A percentile compares a stretch with the other conserved stretches of the same genome.
Conservation (phyloP, 2,888 invertebrate species). For the Caenorhabditis sp. region DNA sequence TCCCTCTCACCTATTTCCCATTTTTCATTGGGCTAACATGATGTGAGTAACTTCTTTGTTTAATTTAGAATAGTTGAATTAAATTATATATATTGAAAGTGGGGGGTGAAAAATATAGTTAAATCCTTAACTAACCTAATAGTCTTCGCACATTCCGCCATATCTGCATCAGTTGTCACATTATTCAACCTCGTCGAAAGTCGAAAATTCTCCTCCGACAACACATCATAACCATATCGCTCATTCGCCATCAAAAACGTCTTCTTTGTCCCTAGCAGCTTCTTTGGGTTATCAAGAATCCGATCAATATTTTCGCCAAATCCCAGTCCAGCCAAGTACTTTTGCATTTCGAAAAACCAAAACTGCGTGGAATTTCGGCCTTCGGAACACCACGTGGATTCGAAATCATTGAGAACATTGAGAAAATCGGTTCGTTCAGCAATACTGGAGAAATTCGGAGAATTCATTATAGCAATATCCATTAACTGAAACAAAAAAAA, state of each 20-base stretch:
- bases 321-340: conserved; percentile 54
- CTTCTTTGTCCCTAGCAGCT: conserved; percentile 47
- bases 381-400: conserved; percentile 47
- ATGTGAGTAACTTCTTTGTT: no score
- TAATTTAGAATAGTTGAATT: no score
- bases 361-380: conserved; percentile 56
- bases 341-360: conserved; percentile 59
- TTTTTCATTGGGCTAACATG: no score
- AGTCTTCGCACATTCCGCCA: conserved; percentile 58
- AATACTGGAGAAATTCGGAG: conserved; percentile 53
- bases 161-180: conserved; percentile 50
- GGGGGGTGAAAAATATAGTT: no score
- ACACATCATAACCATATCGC: conserved; percentile 57
- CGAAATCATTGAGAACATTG: conserved; percentile 45
- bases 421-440: conserved; percentile 46
- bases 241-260: conserved; percentile 59
- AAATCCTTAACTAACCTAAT: no score
- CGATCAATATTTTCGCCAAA: conserved; percentile 49
- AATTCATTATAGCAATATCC: conserved; percentile 60
- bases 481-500: conserved; percentile 22
- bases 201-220: conserved; percentile 49
- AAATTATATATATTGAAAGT: no score
- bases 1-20: no score
- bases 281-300: conserved; percentile 47
- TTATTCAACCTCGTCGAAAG: conserved; percentile 51